phyloP scores from a whole-genome alignment of 2,888 invertebrate genomes.

The Phengaris alcon region DNA sequence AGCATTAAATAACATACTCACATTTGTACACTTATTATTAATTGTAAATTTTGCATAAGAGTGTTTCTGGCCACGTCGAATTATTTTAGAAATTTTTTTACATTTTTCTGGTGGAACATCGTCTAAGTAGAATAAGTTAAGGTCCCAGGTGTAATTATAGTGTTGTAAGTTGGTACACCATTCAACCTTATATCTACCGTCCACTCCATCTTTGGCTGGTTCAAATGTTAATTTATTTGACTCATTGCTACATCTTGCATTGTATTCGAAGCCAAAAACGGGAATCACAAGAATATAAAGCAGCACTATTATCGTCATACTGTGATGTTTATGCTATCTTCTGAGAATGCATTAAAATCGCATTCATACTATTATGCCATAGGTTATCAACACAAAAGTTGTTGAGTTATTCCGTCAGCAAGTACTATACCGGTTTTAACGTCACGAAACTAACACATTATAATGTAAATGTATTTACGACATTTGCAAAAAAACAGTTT shows the following conservation, averaged over 20 bases:
- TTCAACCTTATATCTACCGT: slow-evolving; percentile 52
- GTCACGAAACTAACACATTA: slow-evolving; percentile 12
- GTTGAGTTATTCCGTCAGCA: slow-evolving; percentile 11
- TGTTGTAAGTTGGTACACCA: slow-evolving; percentile 46
- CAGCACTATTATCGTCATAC: neutral
- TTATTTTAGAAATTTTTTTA: slow-evolving; percentile 30
- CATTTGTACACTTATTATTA: slow-evolving; percentile 48
- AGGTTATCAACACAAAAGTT: slow-evolving; percentile 18
- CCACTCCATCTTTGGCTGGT: slow-evolving; percentile 43
- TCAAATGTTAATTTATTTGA: slow-evolving; percentile 41
- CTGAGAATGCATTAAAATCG: neutral
- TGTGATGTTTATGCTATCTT: neutral
- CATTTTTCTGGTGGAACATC: slow-evolving; percentile 32
- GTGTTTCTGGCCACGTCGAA: slow-evolving; percentile 28
- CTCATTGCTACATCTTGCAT: slow-evolving; percentile 44
- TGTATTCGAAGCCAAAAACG: slow-evolving; percentile 38
- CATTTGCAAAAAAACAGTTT: slow-evolving; percentile 11
- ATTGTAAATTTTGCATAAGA: slow-evolving; percentile 38
- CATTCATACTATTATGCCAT: slow-evolving; percentile 19
- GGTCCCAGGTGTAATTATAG: slow-evolving; percentile 44
- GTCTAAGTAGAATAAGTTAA: slow-evolving; percentile 40
- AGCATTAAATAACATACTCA: slow-evolving; percentile 44
- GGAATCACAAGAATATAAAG: neutral
- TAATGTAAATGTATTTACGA: slow-evolving; percentile 11
- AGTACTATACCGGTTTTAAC: neutral